These are phyloP conservation scores for Menidia menidia DNA, from an alignment of 2,797 vertebrate species.

Conservation along the genomic window DNA sequence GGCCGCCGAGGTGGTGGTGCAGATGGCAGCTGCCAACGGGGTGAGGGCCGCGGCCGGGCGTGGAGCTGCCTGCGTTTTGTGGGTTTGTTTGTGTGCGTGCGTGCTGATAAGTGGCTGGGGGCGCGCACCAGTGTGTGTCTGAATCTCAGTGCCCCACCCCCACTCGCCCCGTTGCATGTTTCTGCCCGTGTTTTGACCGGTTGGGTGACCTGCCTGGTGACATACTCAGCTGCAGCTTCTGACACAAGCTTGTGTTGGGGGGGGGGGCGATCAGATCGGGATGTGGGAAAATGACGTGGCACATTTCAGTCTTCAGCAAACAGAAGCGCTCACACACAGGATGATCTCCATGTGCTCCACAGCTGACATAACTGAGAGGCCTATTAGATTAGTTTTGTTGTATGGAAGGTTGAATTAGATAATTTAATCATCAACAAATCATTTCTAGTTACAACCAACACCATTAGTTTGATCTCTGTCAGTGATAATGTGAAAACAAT, in stretches of 20 bases:
- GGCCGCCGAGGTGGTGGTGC: slow-evolving; percentile 91
- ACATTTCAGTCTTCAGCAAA: too few relatives aligned
- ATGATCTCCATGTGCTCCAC: too few relatives aligned
- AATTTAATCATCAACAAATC: too few relatives aligned
- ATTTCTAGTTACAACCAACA: too few relatives aligned
- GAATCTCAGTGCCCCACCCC: slow-evolving; percentile 19
- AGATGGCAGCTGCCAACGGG: slow-evolving; percentile 98
- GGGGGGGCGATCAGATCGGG: neutral
- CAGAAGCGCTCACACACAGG: too few relatives aligned
- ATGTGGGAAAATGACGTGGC: neutral
- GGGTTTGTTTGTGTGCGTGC: slow-evolving; percentile 29
- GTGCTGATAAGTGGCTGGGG: slow-evolving; percentile 3
- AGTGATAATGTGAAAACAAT: too few relatives aligned
- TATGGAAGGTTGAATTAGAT: too few relatives aligned
- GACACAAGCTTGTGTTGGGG: neutral
- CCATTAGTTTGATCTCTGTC: too few relatives aligned
- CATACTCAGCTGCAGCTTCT: neutral
- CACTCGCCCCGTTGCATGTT: slow-evolving; percentile 21
- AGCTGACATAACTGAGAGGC: too few relatives aligned
- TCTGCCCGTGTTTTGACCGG: neutral
- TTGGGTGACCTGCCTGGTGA: neutral
- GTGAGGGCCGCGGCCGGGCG: slow-evolving; percentile 85
- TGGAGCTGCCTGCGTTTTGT: neutral
- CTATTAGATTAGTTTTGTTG: too few relatives aligned
- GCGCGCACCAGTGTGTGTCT: slow-evolving; percentile 9